Percentiles rank a stretch among this genome's conserved stretches.
Conservation (phyloP, 2,888 invertebrate species). For the Fragum fragum region DNA sequence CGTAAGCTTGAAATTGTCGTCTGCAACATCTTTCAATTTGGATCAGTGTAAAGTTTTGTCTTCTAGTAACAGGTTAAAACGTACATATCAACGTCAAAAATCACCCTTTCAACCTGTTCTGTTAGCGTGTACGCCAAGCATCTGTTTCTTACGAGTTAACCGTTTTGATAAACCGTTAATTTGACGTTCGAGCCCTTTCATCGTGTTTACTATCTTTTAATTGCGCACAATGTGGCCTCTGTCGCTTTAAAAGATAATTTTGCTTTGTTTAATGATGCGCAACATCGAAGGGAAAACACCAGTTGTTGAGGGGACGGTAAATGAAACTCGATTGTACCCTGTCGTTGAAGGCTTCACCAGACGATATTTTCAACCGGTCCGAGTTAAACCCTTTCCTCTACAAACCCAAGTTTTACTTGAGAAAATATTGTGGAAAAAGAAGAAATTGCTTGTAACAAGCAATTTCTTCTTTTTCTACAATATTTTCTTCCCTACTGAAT, state of each 20-base stretch:
- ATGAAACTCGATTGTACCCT: background rate
- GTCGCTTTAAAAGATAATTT: slow-evolving; percentile 10
- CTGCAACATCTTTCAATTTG: no score
- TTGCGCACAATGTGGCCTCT: slow-evolving; percentile 27
- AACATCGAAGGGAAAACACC: slow-evolving; percentile 24
- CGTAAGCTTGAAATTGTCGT: no score
- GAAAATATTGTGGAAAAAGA: background rate
- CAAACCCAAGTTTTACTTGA: no score
- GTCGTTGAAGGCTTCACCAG: no score
- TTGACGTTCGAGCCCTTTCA: slow-evolving; percentile 29
- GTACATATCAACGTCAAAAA: no score
- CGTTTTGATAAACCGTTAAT: slow-evolving; percentile 29
- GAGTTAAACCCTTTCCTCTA: no score
- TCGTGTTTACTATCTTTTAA: slow-evolving; percentile 30
- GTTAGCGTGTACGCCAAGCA: slow-evolving; percentile 1
- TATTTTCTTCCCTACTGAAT: no score
- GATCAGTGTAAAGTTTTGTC: no score
- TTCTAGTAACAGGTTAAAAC: no score
- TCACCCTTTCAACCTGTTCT: background rate
- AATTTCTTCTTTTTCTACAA: background rate
- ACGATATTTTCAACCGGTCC: background rate
- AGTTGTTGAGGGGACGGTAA: slow-evolving; percentile 16
- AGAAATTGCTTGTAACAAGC: background rate
- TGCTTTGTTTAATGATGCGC: slow-evolving; percentile 28
- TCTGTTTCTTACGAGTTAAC: background rate